Conservation (phyloP, 2,797 vertebrate genomes). For the Carduelis carduelis region DNA sequence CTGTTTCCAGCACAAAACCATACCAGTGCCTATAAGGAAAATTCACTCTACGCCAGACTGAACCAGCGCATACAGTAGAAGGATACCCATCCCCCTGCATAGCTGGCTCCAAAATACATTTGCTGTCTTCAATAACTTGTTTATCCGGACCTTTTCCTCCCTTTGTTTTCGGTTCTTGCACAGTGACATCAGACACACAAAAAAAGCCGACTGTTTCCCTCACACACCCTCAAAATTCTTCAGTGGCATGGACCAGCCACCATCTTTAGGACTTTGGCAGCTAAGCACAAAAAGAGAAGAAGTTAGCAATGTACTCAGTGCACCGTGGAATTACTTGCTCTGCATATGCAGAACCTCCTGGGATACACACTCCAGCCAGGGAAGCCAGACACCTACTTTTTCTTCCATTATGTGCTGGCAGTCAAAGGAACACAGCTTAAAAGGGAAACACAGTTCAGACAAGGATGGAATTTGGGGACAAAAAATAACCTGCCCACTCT, state of each 20-base stretch:
- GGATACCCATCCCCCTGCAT: background rate
- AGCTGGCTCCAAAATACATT: background rate
- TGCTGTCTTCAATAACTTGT: background rate
- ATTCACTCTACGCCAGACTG: background rate
- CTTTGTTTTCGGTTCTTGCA: slow-evolving; percentile 11
- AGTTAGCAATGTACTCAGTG: background rate
- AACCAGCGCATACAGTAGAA: background rate
- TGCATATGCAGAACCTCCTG: fast-evolving
- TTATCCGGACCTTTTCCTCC: slow-evolving; percentile 24
- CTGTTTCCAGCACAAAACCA: background rate
- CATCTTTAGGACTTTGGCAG: background rate
- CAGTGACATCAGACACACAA: background rate
- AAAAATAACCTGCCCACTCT: background rate
- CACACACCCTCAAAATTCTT: background rate
- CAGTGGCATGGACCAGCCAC: background rate
- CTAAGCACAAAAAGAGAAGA: background rate
- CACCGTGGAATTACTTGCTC: background rate
- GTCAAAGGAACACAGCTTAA: background rate
- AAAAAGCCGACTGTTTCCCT: background rate
- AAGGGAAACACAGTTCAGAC: background rate
- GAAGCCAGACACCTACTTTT: background rate
- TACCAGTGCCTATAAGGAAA: background rate
- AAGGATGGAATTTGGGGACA: background rate
- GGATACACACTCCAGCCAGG: fast-evolving
- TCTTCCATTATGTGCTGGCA: background rate